These are phyloP conservation scores for Gobionotothen gibberifrons DNA, from an alignment of 2,797 vertebrate genomes.

Conservation along the genomic window DNA sequence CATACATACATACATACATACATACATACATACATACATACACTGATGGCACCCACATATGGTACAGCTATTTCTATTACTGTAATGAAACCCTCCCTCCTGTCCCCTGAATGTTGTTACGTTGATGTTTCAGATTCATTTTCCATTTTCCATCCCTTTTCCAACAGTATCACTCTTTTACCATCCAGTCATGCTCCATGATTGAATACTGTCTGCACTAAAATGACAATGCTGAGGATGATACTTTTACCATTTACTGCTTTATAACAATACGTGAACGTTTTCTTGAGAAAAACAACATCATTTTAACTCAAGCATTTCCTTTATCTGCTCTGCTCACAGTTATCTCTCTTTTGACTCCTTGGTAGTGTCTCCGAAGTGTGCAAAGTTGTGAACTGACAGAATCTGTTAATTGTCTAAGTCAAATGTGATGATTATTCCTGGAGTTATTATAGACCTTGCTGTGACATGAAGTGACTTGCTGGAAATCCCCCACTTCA, in stretches of 20 bases:
- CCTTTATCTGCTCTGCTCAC: background rate
- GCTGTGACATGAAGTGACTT: slow-evolving; percentile 25
- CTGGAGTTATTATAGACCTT: slow-evolving; percentile 1
- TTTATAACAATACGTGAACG: background rate
- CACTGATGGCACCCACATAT: too few species aligned
- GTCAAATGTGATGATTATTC: slow-evolving; percentile 24
- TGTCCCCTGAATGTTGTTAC: too few species aligned
- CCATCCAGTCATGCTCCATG: background rate
- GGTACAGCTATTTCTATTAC: too few species aligned
- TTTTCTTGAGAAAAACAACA: background rate
- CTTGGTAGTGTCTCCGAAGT: slow-evolving; percentile 1
- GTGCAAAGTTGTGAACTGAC: slow-evolving; percentile 10
- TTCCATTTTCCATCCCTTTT: background rate
- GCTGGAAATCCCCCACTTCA: slow-evolving; percentile 1
- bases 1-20: too few species aligned
- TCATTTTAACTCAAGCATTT: slow-evolving; percentile 12
- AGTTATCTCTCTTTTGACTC: background rate
- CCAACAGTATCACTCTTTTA: background rate
- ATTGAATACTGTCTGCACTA: background rate
- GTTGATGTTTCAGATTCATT: too few species aligned
- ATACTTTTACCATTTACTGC: background rate
- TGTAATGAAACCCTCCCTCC: too few species aligned
- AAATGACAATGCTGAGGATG: background rate
- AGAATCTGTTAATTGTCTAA: slow-evolving; percentile 24
- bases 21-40: too few species aligned